Base-by-base conservation (phyloP, 2,797 vertebrate genomes). In the Thripadectes ignobilis region DNA sequence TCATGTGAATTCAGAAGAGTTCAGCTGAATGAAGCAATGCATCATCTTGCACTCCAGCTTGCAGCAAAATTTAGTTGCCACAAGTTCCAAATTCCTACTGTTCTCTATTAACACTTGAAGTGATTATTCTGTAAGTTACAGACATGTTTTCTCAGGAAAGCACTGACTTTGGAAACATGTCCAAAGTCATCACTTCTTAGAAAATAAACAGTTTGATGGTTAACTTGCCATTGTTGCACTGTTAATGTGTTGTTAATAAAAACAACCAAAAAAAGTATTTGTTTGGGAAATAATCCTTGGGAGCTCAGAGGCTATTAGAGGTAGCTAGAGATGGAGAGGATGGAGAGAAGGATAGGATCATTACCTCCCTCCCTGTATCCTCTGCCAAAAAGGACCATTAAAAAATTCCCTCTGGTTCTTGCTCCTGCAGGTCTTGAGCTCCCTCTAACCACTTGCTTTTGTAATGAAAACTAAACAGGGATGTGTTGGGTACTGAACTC, bases 381-480 rank as follows among this genome's bases (percentile, higher is more conserved):
- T 83, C 36, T 91, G 57, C 59, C 78, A 83, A 66, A 88, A 82
- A 34, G 8, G 61, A 41, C 41, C 26, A 26, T 59, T 82, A n/a
- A 62, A 87, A 84, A 49, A 4, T 46, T 73, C 81, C 27, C 20
- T 75, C 14, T 63, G 12, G 17, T 76, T 58, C 59, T 52, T 88
- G 15, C 46, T 84, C 30, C 24, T 81, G 55, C 45, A 77, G 72
- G 38, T 77, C 72, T 85, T 77, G 59, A 79, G 61, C 78, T 88
- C 55, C 78, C 75, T 91, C 68, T 85, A 83, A 91, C 78, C 32
- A 7, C 57, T 74, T 85, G 72, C 17, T 85, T 85, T 77, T 54
- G 29, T 71, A 80, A 71, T 34, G 38, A 61, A 77, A 61, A 30
- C 30, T 57, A 73, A 88, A n/a, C 7, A 14, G 49, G 8, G 6